Conservation (phyloP, 2,888 invertebrate species). For the Uloborus plumipes region DNA sequence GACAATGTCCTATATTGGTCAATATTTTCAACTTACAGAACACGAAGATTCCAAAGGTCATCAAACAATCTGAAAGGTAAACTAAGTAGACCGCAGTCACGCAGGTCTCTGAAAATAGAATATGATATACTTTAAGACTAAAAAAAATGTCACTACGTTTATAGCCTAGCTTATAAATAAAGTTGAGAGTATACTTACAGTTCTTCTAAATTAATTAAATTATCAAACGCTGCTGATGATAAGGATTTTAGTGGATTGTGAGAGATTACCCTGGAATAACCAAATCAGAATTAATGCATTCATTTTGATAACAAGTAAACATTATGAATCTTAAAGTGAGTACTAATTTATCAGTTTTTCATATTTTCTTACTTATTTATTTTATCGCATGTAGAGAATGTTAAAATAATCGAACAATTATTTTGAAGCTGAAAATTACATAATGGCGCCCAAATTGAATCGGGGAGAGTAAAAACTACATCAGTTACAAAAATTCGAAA, state of each 20-base stretch:
- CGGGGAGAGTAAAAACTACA: too few relatives aligned
- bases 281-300: too few relatives aligned
- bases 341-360: too few relatives aligned
- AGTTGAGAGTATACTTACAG: constrained; percentile 23
- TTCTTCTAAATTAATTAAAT: constrained; percentile 24
- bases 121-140: not conserved
- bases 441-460: too few relatives aligned
- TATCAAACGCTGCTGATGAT: constrained; percentile 38
- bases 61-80: constrained; percentile 51
- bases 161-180: not conserved
- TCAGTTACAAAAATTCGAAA: too few relatives aligned
- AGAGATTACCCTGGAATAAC: constrained; percentile 73
- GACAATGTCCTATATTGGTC: too few relatives aligned
- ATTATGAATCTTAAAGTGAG: too few relatives aligned
- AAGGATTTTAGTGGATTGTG: constrained; percentile 73
- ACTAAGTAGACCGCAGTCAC: constrained; percentile 21
- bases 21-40: constrained; percentile 36
- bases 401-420: too few relatives aligned
- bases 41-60: constrained; percentile 47
- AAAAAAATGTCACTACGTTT: not conserved
- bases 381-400: too few relatives aligned
- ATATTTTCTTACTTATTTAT: too few relatives aligned
- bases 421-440: too few relatives aligned
- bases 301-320: too few relatives aligned
- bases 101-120: constrained; percentile 43